Evolutionary conservation across 30 jellyfish, hydroid and myxozoan genomes (phyloP).

Genomic region (Turritopsis dohrnii): DNA sequence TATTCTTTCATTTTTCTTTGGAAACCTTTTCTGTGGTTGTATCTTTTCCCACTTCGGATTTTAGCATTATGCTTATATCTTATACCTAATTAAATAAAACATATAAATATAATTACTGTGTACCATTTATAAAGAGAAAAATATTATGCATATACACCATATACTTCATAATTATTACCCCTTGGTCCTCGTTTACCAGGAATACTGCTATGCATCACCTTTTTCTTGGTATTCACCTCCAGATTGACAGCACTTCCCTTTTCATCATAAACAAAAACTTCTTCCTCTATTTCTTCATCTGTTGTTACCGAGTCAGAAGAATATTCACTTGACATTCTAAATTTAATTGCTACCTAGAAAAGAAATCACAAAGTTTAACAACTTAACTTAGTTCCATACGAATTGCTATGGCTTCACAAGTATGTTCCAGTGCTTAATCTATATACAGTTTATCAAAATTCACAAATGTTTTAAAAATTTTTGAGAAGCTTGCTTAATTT

Average conservation of each 20-base stretch:
- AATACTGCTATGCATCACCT: background rate
- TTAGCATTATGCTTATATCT: background rate
- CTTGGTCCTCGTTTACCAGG: background rate
- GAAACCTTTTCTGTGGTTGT: conserved; percentile 15
- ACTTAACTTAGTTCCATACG: background rate
- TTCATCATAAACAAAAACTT: background rate
- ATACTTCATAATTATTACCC: background rate
- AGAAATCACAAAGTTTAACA: background rate
- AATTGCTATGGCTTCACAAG: background rate
- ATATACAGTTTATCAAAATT: background rate
- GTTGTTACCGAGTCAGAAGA: background rate
- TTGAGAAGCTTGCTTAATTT: background rate
- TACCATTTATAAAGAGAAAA: background rate
- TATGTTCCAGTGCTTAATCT: background rate
- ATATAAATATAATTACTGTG: background rate
- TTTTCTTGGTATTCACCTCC: background rate
- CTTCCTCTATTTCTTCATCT: background rate
- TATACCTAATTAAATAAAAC: background rate
- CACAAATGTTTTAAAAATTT: background rate
- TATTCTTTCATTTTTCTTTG: background rate
- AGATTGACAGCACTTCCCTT: background rate
- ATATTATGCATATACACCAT: background rate
- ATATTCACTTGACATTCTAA: background rate
- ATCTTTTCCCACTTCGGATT: background rate
- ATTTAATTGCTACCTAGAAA: background rate